Evolutionary conservation across 2,888 invertebrate species (phyloP).

Genomic region (Nebria brevicollis): DNA sequence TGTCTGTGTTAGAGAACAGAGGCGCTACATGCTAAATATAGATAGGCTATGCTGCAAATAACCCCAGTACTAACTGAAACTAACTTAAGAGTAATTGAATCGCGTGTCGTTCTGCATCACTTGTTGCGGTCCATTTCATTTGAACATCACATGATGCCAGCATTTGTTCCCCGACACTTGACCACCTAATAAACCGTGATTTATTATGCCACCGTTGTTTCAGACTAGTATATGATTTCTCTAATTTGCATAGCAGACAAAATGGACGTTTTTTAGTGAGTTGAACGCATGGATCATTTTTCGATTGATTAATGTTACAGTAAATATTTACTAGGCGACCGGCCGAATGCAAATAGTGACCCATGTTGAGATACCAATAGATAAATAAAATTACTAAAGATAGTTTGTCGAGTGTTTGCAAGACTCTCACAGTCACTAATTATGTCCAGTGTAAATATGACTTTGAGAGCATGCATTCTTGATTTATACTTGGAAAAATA

Average conservation of each 20-base stretch:
- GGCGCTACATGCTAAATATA: not conserved
- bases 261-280: not conserved
- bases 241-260: not conserved
- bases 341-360: not conserved
- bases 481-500: not conserved
- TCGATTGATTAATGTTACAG: not conserved
- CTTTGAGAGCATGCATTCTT: slow-evolving; percentile 7
- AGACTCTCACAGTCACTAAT: slow-evolving; percentile 28
- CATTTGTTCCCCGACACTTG: not conserved
- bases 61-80: not conserved
- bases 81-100: slow-evolving; percentile 16
- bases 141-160: slow-evolving; percentile 15
- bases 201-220: no score
- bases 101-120: slow-evolving; percentile 20
- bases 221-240: not conserved
- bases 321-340: not conserved
- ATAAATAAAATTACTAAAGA: slow-evolving; percentile 37
- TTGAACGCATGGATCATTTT: not conserved
- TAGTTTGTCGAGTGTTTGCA: slow-evolving; percentile 33
- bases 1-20: not conserved
- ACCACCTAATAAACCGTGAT: not conserved
- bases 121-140: slow-evolving; percentile 6
- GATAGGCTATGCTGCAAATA: slow-evolving; percentile 8
- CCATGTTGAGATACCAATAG: not conserved
- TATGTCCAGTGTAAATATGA: slow-evolving; percentile 26